Evolutionary conservation across 2,797 vertebrate species (phyloP).

Genomic region (Miichthys miiuy): DNA sequence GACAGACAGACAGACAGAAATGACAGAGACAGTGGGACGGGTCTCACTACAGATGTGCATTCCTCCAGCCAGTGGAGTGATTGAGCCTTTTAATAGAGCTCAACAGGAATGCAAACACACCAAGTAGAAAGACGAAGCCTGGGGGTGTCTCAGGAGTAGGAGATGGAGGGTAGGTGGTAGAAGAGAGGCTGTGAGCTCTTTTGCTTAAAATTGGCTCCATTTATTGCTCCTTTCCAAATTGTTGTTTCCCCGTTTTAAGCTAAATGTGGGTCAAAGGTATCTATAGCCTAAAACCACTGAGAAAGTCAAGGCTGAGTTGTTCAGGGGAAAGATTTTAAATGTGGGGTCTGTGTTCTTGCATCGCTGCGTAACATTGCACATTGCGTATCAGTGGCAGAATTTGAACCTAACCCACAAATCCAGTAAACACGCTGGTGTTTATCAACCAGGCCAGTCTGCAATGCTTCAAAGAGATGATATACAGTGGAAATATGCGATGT

Average conservation of each 20-base stretch:
- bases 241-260: background rate
- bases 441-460: slow-evolving; percentile 18
- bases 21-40: slow-evolving; percentile 38
- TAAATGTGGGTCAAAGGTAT: slow-evolving; percentile 25
- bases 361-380: background rate
- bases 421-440: slow-evolving; percentile 7
- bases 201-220: background rate
- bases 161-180: slow-evolving; percentile 35
- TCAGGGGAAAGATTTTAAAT: background rate
- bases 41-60: slow-evolving; percentile 78
- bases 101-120: slow-evolving; percentile 79
- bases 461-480: slow-evolving; percentile 29
- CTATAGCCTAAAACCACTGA: background rate
- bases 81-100: slow-evolving; percentile 78
- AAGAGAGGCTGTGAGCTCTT: background rate
- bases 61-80: slow-evolving; percentile 71
- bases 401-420: slow-evolving; percentile 37
- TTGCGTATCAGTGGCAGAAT: slow-evolving; percentile 9
- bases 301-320: background rate
- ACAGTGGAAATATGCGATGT: background rate
- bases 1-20: slow-evolving; percentile 13
- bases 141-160: slow-evolving; percentile 42
- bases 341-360: background rate
- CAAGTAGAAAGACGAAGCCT: slow-evolving; percentile 58
- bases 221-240: background rate